Evolutionary conservation across 2,888 invertebrate species (phyloP), one percentile per base, ranked within the genome.

Genomic region (Dicycla oo): DNA sequence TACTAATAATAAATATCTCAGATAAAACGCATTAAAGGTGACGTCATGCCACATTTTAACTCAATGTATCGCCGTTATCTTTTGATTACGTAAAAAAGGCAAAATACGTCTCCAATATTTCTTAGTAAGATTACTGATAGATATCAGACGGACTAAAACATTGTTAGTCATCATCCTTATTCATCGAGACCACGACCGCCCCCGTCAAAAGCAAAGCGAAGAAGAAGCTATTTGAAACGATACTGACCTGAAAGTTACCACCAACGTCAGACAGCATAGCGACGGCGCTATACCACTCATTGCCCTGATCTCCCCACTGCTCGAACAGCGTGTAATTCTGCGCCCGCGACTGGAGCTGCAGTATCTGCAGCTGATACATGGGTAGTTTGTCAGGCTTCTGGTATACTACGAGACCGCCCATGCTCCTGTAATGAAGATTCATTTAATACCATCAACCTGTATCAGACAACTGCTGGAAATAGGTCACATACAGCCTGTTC

Each of bases 241-340:
- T 18, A 54, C n/a, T 30, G 4, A 97, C 97, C 95, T 97, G 97
- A 87, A 97, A 97, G 75, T 96, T 95, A 84, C 95, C 95, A 63
- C 85, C 85, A 3, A 95, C 93, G 47, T 91, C 90, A 18, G 88
- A 93, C 68, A 97, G 94, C 78, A 88, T 85, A 23, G 95, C 93
- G 43, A 94, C 94, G 38, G 93, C 96, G 54, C 96, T 95, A 40
- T 95, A 93, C 98, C 98, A 98, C 3, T 88, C 80, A 84, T 97
- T 96, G 0, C 98, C 98, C 84, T 97, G 97, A 86, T 98, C 97
- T 0, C 98, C 98, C 87, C 94, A 94, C 77, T 96, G 94, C 40
- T 96, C 94, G 88, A 98, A 98, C 75, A 97, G 91, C 0, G 97
- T 90, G 69, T 93, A 96, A 15, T 88, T 82, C 85, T 0, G 87